Conservation (phyloP, 2,797 vertebrate genomes). For the Synanceia verrucosa region DNA sequence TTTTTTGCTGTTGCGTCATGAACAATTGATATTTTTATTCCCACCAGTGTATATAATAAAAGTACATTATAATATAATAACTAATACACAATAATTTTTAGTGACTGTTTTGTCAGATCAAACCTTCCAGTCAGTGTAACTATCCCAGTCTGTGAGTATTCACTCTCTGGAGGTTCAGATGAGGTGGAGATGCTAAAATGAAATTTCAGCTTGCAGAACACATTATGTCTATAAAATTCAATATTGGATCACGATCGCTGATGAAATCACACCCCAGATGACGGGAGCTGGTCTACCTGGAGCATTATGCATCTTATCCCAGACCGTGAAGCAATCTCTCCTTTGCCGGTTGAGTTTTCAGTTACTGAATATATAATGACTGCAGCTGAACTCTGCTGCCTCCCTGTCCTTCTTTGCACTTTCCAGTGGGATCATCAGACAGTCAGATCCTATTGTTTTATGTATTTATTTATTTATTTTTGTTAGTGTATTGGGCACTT, state of each 20-base stretch:
- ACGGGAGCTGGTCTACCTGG: conserved; percentile 23
- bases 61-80: too few species aligned
- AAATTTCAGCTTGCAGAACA: conserved; percentile 42
- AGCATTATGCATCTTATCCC: conserved; percentile 15
- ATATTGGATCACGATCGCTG: conserved; percentile 56
- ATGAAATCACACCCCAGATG: conserved; percentile 53
- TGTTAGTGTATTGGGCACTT: background rate
- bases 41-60: too few species aligned
- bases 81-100: too few species aligned
- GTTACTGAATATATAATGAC: conserved; percentile 20
- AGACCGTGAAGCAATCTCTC: conserved; percentile 6
- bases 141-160: background rate
- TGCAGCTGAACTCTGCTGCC: background rate
- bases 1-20: background rate
- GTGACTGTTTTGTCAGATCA: background rate
- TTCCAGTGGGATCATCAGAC: background rate
- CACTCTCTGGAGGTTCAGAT: conserved; percentile 9
- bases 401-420: background rate
- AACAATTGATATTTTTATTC: too few species aligned
- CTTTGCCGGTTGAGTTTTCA: conserved; percentile 22
- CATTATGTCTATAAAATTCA: conserved; percentile 48
- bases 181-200: conserved; percentile 33
- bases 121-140: background rate
- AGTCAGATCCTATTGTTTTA: background rate
- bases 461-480: fast-evolving